These are phyloP conservation scores for Ornithoptera priamus DNA, from an alignment of 2,888 invertebrate genomes.

Conservation along the genomic window DNA sequence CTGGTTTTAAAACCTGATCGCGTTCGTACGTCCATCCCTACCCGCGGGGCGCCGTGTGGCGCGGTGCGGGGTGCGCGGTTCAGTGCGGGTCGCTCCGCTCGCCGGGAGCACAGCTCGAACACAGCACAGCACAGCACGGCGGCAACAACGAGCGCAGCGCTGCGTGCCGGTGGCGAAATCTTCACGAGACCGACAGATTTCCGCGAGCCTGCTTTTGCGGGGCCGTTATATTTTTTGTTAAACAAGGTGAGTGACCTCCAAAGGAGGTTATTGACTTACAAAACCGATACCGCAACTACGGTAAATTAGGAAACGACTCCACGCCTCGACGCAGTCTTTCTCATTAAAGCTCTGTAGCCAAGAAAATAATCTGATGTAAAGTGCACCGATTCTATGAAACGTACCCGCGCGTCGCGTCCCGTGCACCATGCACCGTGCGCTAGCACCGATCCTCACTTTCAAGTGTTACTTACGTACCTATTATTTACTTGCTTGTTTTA, in stretches of 20 bases:
- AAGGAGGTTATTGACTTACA: conserved; percentile 46
- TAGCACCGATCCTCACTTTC: too few relatives aligned
- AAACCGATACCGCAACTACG: background rate
- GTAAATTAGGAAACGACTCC: too few relatives aligned
- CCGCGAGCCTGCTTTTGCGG: background rate
- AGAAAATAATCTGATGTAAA: too few relatives aligned
- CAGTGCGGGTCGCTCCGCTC: background rate
- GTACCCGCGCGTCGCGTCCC: too few relatives aligned
- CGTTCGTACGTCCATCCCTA: background rate
- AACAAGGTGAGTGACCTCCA: conserved; percentile 57
- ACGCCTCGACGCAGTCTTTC: too few relatives aligned
- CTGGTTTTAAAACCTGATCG: too few relatives aligned
- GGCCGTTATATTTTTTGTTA: conserved; percentile 6
- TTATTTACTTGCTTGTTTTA: too few relatives aligned
- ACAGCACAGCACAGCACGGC: background rate
- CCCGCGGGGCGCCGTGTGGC: background rate
- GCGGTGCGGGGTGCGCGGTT: background rate
- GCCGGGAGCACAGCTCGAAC: background rate
- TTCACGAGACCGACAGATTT: conserved; percentile 12
- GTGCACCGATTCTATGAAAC: too few relatives aligned
- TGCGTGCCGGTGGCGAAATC: background rate
- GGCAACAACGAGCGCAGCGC: conserved; percentile 12
- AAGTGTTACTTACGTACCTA: too few relatives aligned
- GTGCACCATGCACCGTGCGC: too few relatives aligned
- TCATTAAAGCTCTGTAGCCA: too few relatives aligned